Base-by-base conservation (phyloP, 2,888 invertebrate species). In the Archaeoteleia sp. region DNA sequence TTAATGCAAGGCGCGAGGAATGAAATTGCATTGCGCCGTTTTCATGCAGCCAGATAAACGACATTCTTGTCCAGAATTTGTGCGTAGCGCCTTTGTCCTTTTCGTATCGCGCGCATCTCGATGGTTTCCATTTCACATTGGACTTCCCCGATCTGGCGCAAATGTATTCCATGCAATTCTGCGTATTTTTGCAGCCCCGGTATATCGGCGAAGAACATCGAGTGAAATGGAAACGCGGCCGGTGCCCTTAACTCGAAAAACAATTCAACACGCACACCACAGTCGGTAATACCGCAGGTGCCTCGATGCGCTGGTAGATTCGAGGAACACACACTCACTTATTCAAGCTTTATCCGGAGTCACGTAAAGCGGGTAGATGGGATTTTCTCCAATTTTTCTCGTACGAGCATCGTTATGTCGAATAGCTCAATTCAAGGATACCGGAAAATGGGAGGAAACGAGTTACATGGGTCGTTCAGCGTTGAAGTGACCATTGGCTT, bases 1-100 rank as follows among this genome's bases (percentile, higher is more conserved):
- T 61, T 68, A 68, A 68, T 68, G 55, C 54, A 57, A 62, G 57
- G 62, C 53, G 62, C 46, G 48, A 57, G 62, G 45, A 46, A 46
- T 17, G 32, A 37, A 49, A 57, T 62, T 42, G 35, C 55, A 42
- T 42, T 42, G 42, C 13, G 25, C 25, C 25, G 25, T 12, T 42
- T 42, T 42, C 17, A 17, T 27, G 12, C 10, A 10, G 30, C 10
- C 23, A 12, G 67, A 67, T 67, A 67, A 67, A 57, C 46, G 40
- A 37, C 48, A 54, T 49, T 46, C 53, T 17, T 37, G 37, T 14
- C 48, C 42, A 25, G 39, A 39, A 63, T 58, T 58, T 63, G 67
- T 68, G 67, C 62, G 58, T 68, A 39, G 53, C 48, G 57, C 58
- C 54, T 68, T 68, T 68, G 62, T 68, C 58, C 54, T 20, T 34